Base-by-base conservation (phyloP, 92 coral and sea anemone species). In the Epizoanthus stellaris region DNA sequence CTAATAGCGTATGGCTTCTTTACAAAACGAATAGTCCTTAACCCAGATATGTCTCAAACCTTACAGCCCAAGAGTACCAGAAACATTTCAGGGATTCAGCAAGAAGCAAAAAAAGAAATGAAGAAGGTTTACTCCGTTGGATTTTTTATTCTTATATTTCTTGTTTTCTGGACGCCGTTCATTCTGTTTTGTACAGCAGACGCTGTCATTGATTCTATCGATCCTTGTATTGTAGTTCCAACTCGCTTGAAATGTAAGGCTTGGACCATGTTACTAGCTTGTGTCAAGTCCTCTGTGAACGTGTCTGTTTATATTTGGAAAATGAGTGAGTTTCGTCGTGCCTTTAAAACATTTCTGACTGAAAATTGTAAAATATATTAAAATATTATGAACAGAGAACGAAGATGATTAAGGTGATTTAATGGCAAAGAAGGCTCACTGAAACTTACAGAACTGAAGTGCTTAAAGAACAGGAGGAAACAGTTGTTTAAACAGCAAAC, bases 81-180 rank as follows among this genome's bases (percentile, higher is more conserved):
- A 20, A 49, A 21, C 15, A 63, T 43, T 79, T 40, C 61, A 63
- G 36, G 58, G 21, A 79, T 43, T 64, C 70, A 79, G 19, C 10
- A 19, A 67, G 71, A 13, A 19, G 83, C 72, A 20, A 47, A 16
- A 45, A 25, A 79, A 21, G 83, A 79, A 79, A 63, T 79, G 83
- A 79, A 19, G 60, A 79, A 79, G 4, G 83, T 79, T 21, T 6
- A 62, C 30, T 42, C 47, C 8, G 83, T 79, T 52, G 83, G 72
- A 23, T 21, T 63, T 62, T 36, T 79, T 63, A 58, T 79, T 43
- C 65, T 64, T 40, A 3, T 42, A n/a, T 63, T 63, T 63, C 12
- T 79, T 15, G 16, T 79, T 13, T 64, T 40, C 23, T 79, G 83
- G 83, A 45, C 61, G 1, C 83, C 83, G 2, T 63, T 45, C 25